Evolutionary conservation across 2,113 vertebrate genomes (phyloP).

Genomic region (Notarius quadriscutis): DNA sequence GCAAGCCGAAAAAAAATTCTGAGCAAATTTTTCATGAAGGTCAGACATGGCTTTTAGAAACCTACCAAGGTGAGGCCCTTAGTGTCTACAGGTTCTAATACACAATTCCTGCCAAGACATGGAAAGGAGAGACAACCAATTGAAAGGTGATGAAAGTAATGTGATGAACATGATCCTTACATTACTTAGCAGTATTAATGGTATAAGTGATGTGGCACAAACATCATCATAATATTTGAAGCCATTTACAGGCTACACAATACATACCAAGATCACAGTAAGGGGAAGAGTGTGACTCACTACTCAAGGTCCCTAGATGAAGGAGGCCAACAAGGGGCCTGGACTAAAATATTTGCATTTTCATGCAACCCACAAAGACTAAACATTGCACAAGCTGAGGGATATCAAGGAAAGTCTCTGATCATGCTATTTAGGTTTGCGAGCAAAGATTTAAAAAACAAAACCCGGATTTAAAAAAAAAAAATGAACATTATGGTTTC

Average conservation of each 20-base stretch:
- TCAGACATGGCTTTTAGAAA: not conserved
- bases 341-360: not conserved
- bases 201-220: not conserved
- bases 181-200: not conserved
- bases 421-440: not conserved
- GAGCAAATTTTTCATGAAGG: not conserved
- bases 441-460: not conserved
- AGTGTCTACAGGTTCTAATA: constrained; percentile 1
- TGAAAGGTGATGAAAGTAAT: not conserved
- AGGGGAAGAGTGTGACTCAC: not conserved
- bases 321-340: not conserved
- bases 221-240: not conserved
- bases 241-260: not conserved
- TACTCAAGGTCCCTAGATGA: not conserved
- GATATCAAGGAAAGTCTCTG: not conserved
- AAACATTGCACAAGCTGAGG: not conserved
- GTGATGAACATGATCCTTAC: not conserved
- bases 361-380: not conserved
- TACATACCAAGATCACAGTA: not conserved
- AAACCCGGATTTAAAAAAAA: not conserved
- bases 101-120: not conserved
- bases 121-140: not conserved
- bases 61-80: not conserved
- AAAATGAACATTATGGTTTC: no score
- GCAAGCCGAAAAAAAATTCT: not conserved